Percentiles rank a stretch among this genome's conserved stretches.
These are phyloP conservation scores for Rhinoptilus africanus DNA, from an alignment of 2,113 vertebrate genomes.

Conservation along the genomic window DNA sequence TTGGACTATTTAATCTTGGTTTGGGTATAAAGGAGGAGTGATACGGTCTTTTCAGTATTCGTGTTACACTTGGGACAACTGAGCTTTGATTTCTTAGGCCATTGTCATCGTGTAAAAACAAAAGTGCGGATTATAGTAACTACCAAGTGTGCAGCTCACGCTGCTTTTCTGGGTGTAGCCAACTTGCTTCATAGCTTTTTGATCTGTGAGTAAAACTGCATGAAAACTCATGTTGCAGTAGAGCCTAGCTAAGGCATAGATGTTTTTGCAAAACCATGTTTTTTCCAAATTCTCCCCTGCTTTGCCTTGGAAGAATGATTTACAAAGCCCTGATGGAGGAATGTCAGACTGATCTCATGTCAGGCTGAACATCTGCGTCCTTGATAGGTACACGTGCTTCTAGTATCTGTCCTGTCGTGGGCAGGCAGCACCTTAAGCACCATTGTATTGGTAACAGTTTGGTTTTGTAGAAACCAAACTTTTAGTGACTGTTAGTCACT, in stretches of 20 bases:
- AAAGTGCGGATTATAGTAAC: neutral
- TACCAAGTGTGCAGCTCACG: neutral
- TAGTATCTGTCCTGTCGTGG: neutral
- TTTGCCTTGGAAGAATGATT: neutral
- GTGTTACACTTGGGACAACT: neutral
- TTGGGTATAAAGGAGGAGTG: neutral
- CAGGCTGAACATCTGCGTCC: neutral
- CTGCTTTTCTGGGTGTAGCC: neutral
- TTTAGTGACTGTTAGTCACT: neutral
- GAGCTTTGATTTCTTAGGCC: neutral
- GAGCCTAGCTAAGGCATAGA: neutral
- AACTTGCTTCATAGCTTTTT: neutral
- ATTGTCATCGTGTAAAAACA: neutral
- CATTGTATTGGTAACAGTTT: neutral
- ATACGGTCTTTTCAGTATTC: neutral
- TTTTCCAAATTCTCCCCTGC: neutral
- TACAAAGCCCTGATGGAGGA: neutral
- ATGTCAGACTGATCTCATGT: neutral
- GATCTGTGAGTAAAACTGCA: neutral
- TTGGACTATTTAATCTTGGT: neutral
- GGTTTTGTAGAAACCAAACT: neutral
- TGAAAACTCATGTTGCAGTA: neutral
- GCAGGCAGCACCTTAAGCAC: neutral
- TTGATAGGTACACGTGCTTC: neutral
- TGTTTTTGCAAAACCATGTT: rapidly evolving